Evolutionary conservation across 2,797 vertebrate species (phyloP).

Genomic region (Lateolabrax maculatus): DNA sequence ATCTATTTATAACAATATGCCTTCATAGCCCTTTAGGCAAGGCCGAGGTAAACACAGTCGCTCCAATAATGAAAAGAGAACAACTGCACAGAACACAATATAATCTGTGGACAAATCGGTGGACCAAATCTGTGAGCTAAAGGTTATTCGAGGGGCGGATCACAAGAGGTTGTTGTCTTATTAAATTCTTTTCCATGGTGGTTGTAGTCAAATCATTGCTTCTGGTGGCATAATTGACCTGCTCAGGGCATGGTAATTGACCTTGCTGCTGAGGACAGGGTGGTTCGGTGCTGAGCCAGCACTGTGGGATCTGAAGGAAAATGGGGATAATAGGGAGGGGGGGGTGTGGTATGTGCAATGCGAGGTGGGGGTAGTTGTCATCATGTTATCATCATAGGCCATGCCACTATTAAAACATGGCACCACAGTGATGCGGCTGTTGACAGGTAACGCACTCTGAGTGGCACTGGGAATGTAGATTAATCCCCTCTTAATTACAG

Average conservation of each 20-base stretch:
- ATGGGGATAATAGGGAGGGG: slow-evolving; percentile 11
- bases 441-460: background rate
- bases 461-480: background rate
- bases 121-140: slow-evolving; percentile 14
- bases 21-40: slow-evolving; percentile 41
- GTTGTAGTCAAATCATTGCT: slow-evolving; percentile 64
- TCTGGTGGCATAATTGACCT: slow-evolving; percentile 72
- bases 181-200: slow-evolving; percentile 33
- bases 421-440: background rate
- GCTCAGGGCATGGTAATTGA: slow-evolving; percentile 69
- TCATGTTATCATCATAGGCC: slow-evolving; percentile 32
- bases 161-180: slow-evolving; percentile 25
- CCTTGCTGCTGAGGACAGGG: slow-evolving; percentile 74
- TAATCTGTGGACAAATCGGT: background rate
- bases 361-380: slow-evolving; percentile 16
- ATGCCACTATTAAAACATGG: slow-evolving; percentile 9
- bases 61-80: slow-evolving; percentile 41
- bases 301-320: slow-evolving; percentile 53
- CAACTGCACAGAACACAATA: slow-evolving; percentile 22
- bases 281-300: slow-evolving; percentile 77
- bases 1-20: slow-evolving; percentile 70
- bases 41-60: slow-evolving; percentile 34
- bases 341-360: background rate
- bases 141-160: slow-evolving; percentile 50
- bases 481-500: background rate